Percentiles rank a stretch among this genome's conserved stretches.
Evolutionary conservation across 2,797 vertebrate species (phyloP).

Genomic region (Ptychobarbus kaznakovi): DNA sequence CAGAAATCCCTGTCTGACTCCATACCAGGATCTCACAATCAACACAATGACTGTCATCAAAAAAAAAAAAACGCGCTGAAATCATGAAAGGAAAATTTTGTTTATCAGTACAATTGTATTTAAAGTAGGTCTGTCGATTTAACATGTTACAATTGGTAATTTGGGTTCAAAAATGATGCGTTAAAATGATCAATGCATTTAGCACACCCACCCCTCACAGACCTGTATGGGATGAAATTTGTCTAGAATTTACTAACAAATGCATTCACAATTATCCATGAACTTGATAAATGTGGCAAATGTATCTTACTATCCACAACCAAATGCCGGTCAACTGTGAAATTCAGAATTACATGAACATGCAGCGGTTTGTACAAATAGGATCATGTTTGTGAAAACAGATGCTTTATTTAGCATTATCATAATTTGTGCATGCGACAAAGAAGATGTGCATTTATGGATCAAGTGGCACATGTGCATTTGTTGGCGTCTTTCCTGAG

Average conservation of each 20-base stretch:
- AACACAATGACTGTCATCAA: neutral
- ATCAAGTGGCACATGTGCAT: neutral
- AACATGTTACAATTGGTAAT: neutral
- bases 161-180: neutral
- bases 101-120: neutral
- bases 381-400: neutral
- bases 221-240: neutral
- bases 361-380: no score
- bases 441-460: neutral
- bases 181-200: neutral
- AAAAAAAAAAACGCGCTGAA: neutral
- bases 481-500: neutral
- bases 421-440: neutral
- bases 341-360: no score
- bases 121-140: neutral
- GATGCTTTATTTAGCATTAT: neutral
- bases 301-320: no score
- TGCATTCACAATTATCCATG: neutral
- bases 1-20: slow-evolving; percentile 29
- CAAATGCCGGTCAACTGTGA: neutral
- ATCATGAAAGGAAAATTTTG: neutral
- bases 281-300: neutral
- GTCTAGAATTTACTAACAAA: neutral
- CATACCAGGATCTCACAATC: slow-evolving; percentile 44
- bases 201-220: neutral